Percentiles rank a stretch among this genome's conserved stretches.
Conservation (phyloP, 2,797 vertebrate species). For the Lepilemur ruficaudatus region DNA sequence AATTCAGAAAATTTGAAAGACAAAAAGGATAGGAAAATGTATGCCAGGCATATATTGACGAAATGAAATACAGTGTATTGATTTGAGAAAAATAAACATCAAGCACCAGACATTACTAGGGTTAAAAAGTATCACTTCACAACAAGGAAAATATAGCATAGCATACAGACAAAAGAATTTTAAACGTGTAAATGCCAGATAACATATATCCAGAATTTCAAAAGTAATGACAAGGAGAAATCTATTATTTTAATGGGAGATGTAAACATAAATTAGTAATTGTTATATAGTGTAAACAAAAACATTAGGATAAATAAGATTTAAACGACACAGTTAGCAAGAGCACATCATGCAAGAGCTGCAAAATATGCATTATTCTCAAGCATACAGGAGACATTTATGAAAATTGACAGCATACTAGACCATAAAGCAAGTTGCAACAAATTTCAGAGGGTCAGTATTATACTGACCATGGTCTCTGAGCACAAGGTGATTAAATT, state of each 20-base stretch:
- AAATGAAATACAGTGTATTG: background rate
- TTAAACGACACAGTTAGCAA: background rate
- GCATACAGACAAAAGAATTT: background rate
- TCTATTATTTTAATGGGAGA: background rate
- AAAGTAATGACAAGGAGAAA: background rate
- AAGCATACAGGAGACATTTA: background rate
- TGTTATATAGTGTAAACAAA: background rate
- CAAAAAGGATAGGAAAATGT: background rate
- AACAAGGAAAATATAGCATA: background rate
- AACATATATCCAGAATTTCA: background rate
- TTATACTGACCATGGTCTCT: background rate
- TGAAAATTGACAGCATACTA: background rate
- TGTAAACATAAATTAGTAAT: background rate
- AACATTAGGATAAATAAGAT: background rate
- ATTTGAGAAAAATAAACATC: background rate
- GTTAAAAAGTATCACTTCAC: background rate
- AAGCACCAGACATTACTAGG: background rate
- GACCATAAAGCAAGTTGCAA: background rate
- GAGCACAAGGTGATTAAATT: background rate
- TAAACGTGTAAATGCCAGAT: background rate
- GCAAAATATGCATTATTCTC: background rate
- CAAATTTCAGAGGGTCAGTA: background rate
- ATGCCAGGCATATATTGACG: background rate
- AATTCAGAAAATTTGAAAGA: background rate
- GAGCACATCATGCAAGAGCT: background rate